Percentiles rank a stretch among this genome's conserved stretches.
phyloP scores from a whole-genome alignment of 2,797 vertebrate genomes.

The Onychomys leucogaster region DNA sequence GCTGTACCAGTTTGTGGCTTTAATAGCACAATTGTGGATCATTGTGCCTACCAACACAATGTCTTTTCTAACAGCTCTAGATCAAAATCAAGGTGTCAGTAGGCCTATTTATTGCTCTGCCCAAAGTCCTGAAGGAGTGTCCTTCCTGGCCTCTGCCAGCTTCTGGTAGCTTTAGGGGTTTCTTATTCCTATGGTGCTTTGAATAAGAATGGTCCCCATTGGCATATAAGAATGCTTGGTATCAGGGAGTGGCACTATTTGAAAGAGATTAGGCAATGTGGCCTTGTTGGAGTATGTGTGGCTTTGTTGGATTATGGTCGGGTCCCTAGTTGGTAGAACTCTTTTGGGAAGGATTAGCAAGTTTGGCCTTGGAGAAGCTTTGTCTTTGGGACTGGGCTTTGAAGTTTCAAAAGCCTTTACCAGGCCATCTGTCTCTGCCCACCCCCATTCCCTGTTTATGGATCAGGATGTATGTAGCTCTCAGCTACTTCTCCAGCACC shows the following conservation, averaged over 20 bases:
- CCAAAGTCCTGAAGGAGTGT: not conserved
- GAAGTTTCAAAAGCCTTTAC: not conserved
- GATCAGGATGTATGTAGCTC: not conserved
- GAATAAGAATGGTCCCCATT: not conserved
- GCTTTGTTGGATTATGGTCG: not conserved
- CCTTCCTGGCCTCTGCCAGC: not conserved
- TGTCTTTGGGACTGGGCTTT: not conserved
- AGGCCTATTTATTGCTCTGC: not conserved
- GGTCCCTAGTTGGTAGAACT: not conserved
- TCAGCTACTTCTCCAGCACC: not conserved
- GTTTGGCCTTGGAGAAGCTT: not conserved
- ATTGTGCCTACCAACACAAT: not conserved
- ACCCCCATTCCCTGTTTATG: not conserved
- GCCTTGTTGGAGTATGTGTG: not conserved
- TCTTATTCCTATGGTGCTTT: not conserved
- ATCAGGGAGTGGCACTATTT: not conserved
- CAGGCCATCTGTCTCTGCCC: not conserved
- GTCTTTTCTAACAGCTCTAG: slow-evolving; percentile 38
- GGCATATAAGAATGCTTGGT: not conserved
- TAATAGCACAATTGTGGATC: no score
- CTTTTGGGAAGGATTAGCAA: not conserved
- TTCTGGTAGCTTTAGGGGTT: not conserved
- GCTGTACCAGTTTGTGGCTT: slow-evolving; percentile 1
- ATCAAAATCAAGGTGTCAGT: slow-evolving; percentile 21
- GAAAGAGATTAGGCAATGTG: not conserved